These are phyloP conservation scores for Siniperca knerii DNA, from an alignment of 2,113 vertebrate species.

Conservation along the genomic window DNA sequence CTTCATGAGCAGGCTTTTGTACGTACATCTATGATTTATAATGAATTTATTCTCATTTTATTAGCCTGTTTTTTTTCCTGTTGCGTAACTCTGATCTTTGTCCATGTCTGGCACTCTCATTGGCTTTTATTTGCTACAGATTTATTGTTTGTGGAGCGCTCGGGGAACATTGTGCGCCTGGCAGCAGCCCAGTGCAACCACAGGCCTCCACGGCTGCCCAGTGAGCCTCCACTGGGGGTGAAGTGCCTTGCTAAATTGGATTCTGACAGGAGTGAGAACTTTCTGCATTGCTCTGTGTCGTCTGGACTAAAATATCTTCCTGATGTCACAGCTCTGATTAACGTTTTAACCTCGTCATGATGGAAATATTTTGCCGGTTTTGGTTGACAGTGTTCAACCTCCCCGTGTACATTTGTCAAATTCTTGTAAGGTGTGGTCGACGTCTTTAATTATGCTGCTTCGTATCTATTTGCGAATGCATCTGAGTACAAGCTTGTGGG, in stretches of 20 bases:
- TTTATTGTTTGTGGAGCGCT: constrained; percentile 43
- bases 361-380: neutral
- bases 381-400: neutral
- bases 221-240: constrained; percentile 8
- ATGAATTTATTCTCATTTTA: constrained; percentile 8
- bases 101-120: neutral
- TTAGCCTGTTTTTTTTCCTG: neutral
- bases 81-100: constrained; percentile 3
- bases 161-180: constrained; percentile 54
- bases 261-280: neutral
- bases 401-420: neutral
- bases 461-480: neutral
- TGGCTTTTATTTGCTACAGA: constrained; percentile 48
- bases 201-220: constrained; percentile 4
- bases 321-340: constrained; percentile 12
- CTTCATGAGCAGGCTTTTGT: neutral
- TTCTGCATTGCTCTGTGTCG: neutral
- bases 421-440: neutral
- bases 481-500: neutral
- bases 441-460: neutral
- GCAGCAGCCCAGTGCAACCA: constrained; percentile 37
- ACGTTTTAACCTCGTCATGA: neutral
- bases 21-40: neutral
- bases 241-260: constrained; percentile 7
- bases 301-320: constrained; percentile 10